phyloP scores from a whole-genome alignment of 2,113 vertebrate genomes.

The Notiomystis cincta region DNA sequence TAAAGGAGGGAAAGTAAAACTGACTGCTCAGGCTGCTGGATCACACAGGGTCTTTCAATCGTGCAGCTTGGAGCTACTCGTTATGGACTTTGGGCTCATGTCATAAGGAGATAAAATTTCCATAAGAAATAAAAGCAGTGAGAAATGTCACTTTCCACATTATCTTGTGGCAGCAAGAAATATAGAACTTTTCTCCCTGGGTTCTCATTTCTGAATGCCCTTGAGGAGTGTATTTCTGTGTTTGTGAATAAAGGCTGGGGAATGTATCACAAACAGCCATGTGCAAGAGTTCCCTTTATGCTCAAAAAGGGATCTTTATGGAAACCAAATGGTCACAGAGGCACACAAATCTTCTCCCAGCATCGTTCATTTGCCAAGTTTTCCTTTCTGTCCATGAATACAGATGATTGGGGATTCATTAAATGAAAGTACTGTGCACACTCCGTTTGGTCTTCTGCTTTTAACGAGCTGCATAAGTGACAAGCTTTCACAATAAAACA shows the following conservation, averaged over 20 bases:
- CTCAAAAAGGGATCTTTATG: not conserved
- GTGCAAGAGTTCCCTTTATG: conserved; percentile 25
- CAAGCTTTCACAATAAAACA: conserved; percentile 9
- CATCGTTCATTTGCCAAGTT: not conserved
- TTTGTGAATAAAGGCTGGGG: conserved; percentile 25
- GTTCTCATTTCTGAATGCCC: not conserved
- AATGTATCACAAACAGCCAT: not conserved
- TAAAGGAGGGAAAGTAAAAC: not conserved
- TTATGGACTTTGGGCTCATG: not conserved
- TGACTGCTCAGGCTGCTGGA: fast-evolving
- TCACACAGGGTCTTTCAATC: not conserved
- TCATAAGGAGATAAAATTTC: not conserved
- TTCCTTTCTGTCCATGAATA: conserved; percentile 5
- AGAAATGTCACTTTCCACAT: not conserved
- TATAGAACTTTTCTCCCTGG: not conserved
- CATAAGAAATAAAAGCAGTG: not conserved
- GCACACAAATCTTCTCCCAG: conserved; percentile 25
- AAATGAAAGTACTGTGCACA: not conserved
- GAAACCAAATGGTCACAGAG: conserved; percentile 10
- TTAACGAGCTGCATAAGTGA: not conserved
- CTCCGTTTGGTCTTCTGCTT: not conserved
- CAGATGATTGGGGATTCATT: conserved; percentile 16
- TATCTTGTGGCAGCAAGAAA: not conserved
- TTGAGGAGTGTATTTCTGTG: not conserved
- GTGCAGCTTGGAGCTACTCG: not conserved